Percentiles rank a stretch among this genome's conserved stretches.
phyloP scores from a whole-genome alignment of 1,140 invertebrate species.

The Ditylenchus dipsaci region DNA sequence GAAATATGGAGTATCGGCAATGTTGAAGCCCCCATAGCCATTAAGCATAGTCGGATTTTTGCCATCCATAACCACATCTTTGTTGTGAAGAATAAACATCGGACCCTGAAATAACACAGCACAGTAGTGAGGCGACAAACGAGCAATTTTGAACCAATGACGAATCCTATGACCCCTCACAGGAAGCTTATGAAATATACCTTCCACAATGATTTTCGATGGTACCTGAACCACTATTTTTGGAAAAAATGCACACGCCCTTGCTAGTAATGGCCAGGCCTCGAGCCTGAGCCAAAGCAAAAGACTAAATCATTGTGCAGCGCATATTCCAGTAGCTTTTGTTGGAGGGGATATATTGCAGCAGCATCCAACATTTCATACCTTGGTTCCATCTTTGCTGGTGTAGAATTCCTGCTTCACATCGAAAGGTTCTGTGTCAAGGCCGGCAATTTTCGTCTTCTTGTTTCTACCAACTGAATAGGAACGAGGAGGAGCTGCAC shows the following conservation, averaged over 20 bases:
- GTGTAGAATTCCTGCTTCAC: conserved; percentile 86
- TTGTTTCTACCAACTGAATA: conserved; percentile 67
- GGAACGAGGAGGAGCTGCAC: conserved; percentile 66
- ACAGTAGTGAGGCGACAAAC: not conserved
- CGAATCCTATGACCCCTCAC: too few relatives aligned
- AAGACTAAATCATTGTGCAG: not conserved
- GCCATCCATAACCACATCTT: conserved; percentile 69
- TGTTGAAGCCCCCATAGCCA: conserved; percentile 95
- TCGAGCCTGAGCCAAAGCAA: too few relatives aligned
- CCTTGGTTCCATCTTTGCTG: conserved; percentile 87
- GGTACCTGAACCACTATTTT: not conserved
- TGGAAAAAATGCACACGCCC: not conserved
- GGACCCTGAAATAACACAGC: conserved; percentile 68
- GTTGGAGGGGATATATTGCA: too few relatives aligned
- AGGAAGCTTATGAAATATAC: conserved; percentile 3
- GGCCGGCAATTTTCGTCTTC: conserved; percentile 77
- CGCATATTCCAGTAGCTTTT: conserved; percentile 67
- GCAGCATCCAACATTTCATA: too few relatives aligned
- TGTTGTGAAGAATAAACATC: conserved; percentile 88
- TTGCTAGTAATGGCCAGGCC: too few relatives aligned
- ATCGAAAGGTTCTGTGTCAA: conserved; percentile 75
- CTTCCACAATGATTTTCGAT: not conserved
- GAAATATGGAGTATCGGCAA: conserved; percentile 79
- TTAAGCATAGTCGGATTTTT: conserved; percentile 77
- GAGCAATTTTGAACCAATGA: conserved; percentile 1